Evolutionary conservation across 1,140 invertebrate species (phyloP).

Genomic region (Solenopsis fugax): DNA sequence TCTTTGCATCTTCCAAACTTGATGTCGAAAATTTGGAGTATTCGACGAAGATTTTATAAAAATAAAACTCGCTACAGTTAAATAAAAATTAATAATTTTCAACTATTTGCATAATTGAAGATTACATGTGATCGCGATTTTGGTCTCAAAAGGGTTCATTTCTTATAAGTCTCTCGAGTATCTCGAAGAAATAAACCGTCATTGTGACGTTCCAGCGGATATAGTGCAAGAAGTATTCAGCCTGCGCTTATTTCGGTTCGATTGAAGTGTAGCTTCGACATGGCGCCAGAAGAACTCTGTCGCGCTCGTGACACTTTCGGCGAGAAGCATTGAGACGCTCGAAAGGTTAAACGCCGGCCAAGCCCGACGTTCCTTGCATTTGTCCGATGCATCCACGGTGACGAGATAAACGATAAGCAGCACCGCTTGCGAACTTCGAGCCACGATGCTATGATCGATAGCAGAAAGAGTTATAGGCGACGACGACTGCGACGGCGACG

Average conservation of each 20-base stretch:
- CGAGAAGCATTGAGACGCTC: slow-evolving; percentile 34
- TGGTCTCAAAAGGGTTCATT: not conserved
- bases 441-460: slow-evolving; percentile 69
- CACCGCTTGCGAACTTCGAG: slow-evolving; percentile 51
- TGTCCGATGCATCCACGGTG: slow-evolving; percentile 57
- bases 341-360: slow-evolving; percentile 61
- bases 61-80: not conserved
- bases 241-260: slow-evolving; percentile 25
- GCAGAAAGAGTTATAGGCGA: slow-evolving; percentile 60
- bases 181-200: not conserved
- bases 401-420: slow-evolving; percentile 62
- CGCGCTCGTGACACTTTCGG: slow-evolving; percentile 46
- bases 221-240: slow-evolving; percentile 26
- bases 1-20: not conserved
- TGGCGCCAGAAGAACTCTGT: slow-evolving; percentile 49
- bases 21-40: not conserved
- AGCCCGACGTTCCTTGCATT: slow-evolving; percentile 47
- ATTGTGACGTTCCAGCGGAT: not conserved
- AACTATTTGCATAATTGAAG: not conserved
- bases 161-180: not conserved
- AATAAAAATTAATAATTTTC: not conserved
- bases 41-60: not conserved
- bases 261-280: slow-evolving; percentile 48
- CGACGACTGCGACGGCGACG: not conserved
- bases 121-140: not conserved